These are phyloP conservation scores for Drosophila rufa DNA, from an alignment of 1,140 invertebrate genomes.

Conservation along the genomic window DNA sequence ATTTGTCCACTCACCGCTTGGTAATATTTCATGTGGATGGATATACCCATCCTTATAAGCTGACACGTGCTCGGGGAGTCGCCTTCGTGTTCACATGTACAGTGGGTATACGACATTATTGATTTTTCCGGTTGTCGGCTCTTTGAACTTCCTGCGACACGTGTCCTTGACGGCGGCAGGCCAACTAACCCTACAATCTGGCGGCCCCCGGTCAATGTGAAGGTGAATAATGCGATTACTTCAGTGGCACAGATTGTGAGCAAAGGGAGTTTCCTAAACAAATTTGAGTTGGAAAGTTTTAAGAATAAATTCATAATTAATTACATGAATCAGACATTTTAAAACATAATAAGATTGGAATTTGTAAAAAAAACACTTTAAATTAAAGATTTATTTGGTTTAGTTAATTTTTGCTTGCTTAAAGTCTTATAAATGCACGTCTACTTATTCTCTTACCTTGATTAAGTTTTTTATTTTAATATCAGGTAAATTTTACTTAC, in stretches of 20 bases:
- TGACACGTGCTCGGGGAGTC: constrained; percentile 66
- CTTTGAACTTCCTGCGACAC: constrained; percentile 76
- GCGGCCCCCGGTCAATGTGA: constrained; percentile 61
- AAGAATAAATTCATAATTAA: too few relatives aligned
- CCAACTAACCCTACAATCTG: constrained; percentile 57
- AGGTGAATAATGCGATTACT: constrained; percentile 51
- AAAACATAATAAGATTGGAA: background rate
- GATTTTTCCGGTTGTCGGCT: constrained; percentile 66
- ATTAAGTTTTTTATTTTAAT: background rate
- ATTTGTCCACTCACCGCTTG: constrained; percentile 54
- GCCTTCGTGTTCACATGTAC: constrained; percentile 39
- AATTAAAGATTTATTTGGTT: too few relatives aligned
- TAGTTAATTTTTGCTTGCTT: too few relatives aligned
- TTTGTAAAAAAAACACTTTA: background rate
- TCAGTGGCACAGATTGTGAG: background rate
- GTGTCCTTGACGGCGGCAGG: constrained; percentile 66
- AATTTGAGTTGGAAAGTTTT: background rate
- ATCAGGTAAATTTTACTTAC: background rate
- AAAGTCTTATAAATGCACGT: too few relatives aligned
- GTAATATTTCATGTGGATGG: constrained; percentile 17
- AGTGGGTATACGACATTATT: constrained; percentile 64
- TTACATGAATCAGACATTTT: background rate
- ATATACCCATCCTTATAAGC: constrained; percentile 7
- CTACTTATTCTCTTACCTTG: too few relatives aligned
- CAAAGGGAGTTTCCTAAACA: background rate